phyloP scores from a whole-genome alignment of 2,888 invertebrate genomes.

The Polydesmus complanatus region DNA sequence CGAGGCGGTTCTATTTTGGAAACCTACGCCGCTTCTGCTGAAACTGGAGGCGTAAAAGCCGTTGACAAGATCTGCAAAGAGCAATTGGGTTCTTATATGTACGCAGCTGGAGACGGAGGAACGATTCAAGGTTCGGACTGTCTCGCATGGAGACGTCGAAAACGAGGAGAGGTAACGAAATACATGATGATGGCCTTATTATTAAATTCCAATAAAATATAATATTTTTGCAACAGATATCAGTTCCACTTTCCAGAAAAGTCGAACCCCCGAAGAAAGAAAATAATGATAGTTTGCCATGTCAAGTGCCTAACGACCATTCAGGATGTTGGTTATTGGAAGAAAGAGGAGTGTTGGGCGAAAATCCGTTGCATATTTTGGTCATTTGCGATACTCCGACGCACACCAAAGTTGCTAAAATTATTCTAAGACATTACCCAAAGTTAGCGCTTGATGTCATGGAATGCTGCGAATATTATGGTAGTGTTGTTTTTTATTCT shows the following conservation, averaged over 20 bases:
- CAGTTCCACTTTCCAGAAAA: not conserved
- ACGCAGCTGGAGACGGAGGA: constrained; percentile 68
- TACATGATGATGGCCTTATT: not conserved
- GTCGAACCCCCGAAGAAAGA: not conserved
- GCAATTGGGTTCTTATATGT: constrained; percentile 77
- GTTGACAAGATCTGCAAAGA: constrained; percentile 63
- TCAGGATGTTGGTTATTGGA: constrained; percentile 97
- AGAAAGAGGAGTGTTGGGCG: constrained; percentile 85
- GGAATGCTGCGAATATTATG: constrained; percentile 93
- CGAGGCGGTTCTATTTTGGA: constrained; percentile 68
- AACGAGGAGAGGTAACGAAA: constrained; percentile 10
- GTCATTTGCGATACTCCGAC: constrained; percentile 82
- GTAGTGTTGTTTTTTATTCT: constrained; percentile 33
- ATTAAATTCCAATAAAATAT: not conserved
- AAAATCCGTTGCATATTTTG: constrained; percentile 83
- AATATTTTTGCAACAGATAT: not conserved
- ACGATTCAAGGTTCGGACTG: constrained; percentile 77
- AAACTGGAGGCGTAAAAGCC: constrained; percentile 63
- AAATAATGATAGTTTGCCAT: not conserved
- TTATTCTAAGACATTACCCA: constrained; percentile 79
- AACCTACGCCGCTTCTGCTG: constrained; percentile 41
- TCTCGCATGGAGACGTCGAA: constrained; percentile 48
- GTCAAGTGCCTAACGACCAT: constrained; percentile 47
- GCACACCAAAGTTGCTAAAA: constrained; percentile 70
- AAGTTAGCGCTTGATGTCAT: constrained; percentile 83